A percentile compares a stretch with the other conserved stretches of the same genome.
Evolutionary conservation across 2,888 invertebrate species (phyloP).

Genomic region (Pterostichus niger): DNA sequence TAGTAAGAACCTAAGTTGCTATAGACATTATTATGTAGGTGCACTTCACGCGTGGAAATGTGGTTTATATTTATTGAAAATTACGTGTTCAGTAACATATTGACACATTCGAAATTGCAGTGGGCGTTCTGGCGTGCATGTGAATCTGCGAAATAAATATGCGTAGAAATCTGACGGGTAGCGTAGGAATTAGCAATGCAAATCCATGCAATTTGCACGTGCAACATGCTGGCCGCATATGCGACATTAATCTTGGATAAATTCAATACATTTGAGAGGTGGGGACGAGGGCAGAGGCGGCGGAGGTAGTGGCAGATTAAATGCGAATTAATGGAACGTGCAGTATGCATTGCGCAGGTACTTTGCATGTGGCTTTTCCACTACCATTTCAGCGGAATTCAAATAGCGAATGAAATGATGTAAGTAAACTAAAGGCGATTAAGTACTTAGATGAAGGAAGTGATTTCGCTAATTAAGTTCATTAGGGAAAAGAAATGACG

Average conservation of each 20-base stretch:
- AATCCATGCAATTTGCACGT: conserved; percentile 50
- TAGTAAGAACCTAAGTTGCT: too few relatives aligned
- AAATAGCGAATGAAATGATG: too few relatives aligned
- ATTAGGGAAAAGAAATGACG: too few relatives aligned
- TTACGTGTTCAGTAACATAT: too few relatives aligned
- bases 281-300: conserved; percentile 5
- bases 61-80: too few relatives aligned
- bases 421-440: too few relatives aligned
- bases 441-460: too few relatives aligned
- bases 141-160: not conserved
- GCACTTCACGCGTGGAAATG: too few relatives aligned
- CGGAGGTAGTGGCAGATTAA: conserved; percentile 38
- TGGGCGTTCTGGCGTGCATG: not conserved
- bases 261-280: conserved; percentile 62
- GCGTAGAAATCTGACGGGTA: conserved; percentile 12
- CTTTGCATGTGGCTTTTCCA: conserved; percentile 35
- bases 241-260: conserved; percentile 58
- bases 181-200: conserved; percentile 33
- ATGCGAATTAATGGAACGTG: conserved; percentile 55
- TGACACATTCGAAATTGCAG: too few relatives aligned
- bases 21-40: too few relatives aligned
- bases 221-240: conserved; percentile 53
- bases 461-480: too few relatives aligned
- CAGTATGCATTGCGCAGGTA: conserved; percentile 51
- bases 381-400: too few relatives aligned